These are phyloP conservation scores for Cephus spinipes DNA, from an alignment of 2,888 invertebrate genomes.

Conservation along the genomic window DNA sequence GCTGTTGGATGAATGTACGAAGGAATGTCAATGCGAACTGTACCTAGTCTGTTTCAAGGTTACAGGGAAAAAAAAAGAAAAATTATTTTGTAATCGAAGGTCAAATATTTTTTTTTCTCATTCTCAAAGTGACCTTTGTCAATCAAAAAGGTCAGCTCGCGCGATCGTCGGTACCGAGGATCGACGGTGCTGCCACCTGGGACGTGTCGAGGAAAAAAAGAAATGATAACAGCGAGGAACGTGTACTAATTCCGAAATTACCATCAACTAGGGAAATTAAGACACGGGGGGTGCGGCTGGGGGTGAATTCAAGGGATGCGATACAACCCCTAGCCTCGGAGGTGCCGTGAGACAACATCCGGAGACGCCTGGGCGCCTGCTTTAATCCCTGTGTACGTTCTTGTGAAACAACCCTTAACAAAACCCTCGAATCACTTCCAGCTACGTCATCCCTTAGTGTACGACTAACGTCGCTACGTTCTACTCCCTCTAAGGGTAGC, in stretches of 20 bases:
- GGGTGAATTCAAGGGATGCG: not conserved
- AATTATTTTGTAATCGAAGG: not conserved
- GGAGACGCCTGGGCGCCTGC: no score
- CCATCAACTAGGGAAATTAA: not conserved
- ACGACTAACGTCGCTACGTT: not conserved
- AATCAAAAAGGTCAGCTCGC: no score
- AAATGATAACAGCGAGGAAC: not conserved
- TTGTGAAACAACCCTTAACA: not conserved
- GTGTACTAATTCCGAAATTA: not conserved
- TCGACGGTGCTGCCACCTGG: no score
- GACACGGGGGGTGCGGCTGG: no score
- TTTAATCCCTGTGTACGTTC: not conserved
- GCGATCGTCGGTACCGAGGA: no score
- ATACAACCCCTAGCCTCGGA: not conserved
- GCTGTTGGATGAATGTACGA: accelerated
- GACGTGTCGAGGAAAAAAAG: no score
- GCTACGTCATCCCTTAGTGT: not conserved
- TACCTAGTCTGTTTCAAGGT: not conserved
- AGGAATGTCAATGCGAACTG: not conserved
- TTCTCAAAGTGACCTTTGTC: not conserved
- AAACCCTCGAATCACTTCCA: not conserved
- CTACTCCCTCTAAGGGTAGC: not conserved
- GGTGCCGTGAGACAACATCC: not conserved
- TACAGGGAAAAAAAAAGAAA: not conserved
- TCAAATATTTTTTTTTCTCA: not conserved